Conservation (phyloP, 2,797 vertebrate species). For the Orestias chungarensis region DNA sequence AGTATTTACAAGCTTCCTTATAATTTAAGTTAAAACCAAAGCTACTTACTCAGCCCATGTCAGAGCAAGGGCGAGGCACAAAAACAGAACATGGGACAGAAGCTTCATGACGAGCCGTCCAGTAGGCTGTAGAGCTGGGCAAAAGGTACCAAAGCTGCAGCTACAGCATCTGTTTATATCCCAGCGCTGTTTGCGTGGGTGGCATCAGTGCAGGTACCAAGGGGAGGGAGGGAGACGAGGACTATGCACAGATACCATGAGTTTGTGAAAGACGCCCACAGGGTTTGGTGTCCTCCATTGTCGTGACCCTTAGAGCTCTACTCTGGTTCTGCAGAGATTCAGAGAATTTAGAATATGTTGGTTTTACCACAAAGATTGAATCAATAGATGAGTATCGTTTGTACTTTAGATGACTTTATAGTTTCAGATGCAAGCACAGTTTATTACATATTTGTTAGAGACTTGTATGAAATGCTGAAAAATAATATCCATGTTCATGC, state of each 20-base stretch:
- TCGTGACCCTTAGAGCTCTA: constrained; percentile 7
- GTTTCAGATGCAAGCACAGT: neutral
- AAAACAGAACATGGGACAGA: constrained; percentile 48
- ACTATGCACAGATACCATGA: neutral
- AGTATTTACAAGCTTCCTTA: neutral
- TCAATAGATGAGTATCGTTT: constrained; percentile 29
- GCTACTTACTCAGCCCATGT: constrained; percentile 57
- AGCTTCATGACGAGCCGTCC: constrained; percentile 66
- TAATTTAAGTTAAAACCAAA: neutral
- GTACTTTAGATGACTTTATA: neutral
- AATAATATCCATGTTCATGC: too few species aligned
- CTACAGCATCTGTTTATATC: constrained; percentile 41
- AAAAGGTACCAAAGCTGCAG: constrained; percentile 18
- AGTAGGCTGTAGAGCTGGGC: constrained; percentile 9
- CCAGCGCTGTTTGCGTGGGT: neutral
- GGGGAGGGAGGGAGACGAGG: neutral
- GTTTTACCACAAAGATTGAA: constrained; percentile 14
- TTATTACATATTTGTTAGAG: neutral
- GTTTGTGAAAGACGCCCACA: constrained; percentile 18
- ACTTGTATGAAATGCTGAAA: too few species aligned
- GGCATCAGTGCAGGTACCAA: neutral
- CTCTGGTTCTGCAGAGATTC: constrained; percentile 8
- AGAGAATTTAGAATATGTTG: constrained; percentile 19
- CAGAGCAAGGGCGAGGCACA: constrained; percentile 64
- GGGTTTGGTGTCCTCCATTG: constrained; percentile 13